Percentiles rank a stretch among this genome's conserved stretches.
phyloP scores from a whole-genome alignment of 2,797 vertebrate species.

The Rhinella marina region DNA sequence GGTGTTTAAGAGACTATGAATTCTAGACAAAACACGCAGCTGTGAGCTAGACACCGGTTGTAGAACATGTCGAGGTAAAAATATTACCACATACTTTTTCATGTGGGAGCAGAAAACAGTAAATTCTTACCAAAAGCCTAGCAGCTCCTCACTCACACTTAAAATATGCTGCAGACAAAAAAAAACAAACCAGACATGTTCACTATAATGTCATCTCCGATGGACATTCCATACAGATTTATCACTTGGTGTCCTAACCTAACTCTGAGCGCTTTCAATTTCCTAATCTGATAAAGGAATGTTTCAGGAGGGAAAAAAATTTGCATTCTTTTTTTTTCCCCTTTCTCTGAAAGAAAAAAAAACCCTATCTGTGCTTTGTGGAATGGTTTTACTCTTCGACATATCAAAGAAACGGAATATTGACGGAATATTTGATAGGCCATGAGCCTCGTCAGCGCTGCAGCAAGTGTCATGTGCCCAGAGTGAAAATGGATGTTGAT shows the following conservation, averaged over 20 bases:
- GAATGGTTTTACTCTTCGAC: background rate
- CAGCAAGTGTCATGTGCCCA: too few relatives aligned
- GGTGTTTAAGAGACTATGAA: conserved; percentile 27
- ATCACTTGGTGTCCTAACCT: conserved; percentile 12
- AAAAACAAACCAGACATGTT: conserved; percentile 40
- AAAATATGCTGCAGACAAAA: conserved; percentile 36
- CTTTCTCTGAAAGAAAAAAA: background rate
- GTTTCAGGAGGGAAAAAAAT: too few relatives aligned
- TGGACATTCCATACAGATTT: conserved; percentile 34
- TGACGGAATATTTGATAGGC: too few relatives aligned
- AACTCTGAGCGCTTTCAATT: background rate
- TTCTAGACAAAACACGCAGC: conserved; percentile 44
- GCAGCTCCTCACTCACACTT: conserved; percentile 27
- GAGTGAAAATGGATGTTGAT: too few relatives aligned
- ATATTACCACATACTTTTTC: conserved; percentile 45
- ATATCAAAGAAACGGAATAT: background rate
- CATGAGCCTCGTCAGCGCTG: too few relatives aligned
- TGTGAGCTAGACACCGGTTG: conserved; percentile 29
- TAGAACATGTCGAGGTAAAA: conserved; percentile 41
- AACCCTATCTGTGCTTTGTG: conserved; percentile 6
- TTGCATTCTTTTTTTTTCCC: background rate
- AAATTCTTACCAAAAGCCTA: conserved; percentile 41
- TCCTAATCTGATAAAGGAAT: conserved; percentile 16
- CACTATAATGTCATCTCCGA: conserved; percentile 7
- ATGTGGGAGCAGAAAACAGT: conserved; percentile 44